Base-by-base conservation (phyloP, 2,888 invertebrate species). In the Drosophila nigritarsus region DNA sequence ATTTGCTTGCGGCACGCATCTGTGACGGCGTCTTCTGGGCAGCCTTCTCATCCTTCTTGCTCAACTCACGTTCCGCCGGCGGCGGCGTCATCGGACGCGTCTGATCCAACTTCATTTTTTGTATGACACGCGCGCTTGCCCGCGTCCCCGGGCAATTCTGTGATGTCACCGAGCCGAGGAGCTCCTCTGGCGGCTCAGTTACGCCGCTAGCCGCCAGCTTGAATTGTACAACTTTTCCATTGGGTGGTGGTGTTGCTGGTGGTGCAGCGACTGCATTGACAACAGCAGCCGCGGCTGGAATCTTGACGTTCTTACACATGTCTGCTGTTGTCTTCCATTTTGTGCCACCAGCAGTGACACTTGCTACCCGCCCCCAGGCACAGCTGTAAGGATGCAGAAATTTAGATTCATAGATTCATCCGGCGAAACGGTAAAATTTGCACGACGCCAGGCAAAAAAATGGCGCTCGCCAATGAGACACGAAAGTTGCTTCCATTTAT, bases 71-170 rank as follows among this genome's bases (percentile, higher is more conserved):
- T 55, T 92, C 92, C 3, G 64, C 63, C 15, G 92, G 91, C 50
- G 93, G 93, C 51, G 93, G 92, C 18, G 92, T 92, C 70, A 90
- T 87, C 11, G 93, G 92, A 13, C 92, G 87, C 50, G 93, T 92
- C 45, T 94, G 93, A 87, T 96, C 96, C 51, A 96, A 94, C 80
- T 95, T 94, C 92, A 96, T 94, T 92, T 96, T 97, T 93, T 97
- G 96, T 83, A 96, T 96, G 73, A 96, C 97, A 74, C 97, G 94
- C 0, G 96, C 96, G 92, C 96, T 96, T 48, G 96, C 96, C 42
- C 96, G 93, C 93, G 93, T 91, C 89, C 95, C 92, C 85, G 94
- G 93, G 53, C 93, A 93, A 66, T 92, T 92, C 53, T 92, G 90
- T 27, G 95, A 95, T n/a, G 95, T 96, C 50, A 96, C 93, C 0